A percentile compares a stretch with the other conserved stretches of the same genome.
Evolutionary conservation across 2,797 vertebrate genomes (phyloP).

Genomic region (Mycteria americana): DNA sequence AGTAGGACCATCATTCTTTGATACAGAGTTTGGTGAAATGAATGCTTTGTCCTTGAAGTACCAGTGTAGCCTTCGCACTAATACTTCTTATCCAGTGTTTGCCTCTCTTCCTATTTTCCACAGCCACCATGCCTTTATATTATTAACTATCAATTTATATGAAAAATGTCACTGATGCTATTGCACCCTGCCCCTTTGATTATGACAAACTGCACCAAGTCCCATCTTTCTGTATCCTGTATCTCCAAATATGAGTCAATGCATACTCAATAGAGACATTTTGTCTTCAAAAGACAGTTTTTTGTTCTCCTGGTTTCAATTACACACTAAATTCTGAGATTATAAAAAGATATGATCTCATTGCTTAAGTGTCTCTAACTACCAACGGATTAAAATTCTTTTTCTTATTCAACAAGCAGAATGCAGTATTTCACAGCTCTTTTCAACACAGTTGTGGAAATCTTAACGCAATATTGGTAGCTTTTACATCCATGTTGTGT

Average conservation of each 20-base stretch:
- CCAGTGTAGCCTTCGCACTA: not conserved
- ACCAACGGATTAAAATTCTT: not conserved
- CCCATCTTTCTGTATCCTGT: not conserved
- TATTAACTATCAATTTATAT: not conserved
- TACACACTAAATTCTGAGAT: not conserved
- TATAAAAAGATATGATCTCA: slow-evolving; percentile 7
- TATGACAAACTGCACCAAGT: not conserved
- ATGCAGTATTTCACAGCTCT: not conserved
- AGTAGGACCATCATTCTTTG: not conserved
- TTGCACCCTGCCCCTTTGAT: not conserved
- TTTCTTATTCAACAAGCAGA: not conserved
- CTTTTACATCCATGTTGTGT: not conserved
- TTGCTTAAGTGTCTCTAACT: not conserved
- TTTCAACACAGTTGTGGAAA: not conserved
- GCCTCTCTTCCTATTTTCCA: not conserved
- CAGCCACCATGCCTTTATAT: not conserved
- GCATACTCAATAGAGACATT: not conserved
- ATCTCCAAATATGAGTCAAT: not conserved
- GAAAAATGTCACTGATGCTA: not conserved
- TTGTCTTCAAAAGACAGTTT: not conserved
- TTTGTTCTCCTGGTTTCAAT: not conserved
- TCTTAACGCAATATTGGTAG: not conserved
- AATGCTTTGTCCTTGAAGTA: not conserved
- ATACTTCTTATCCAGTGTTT: not conserved
- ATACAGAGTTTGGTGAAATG: not conserved